Conservation (phyloP, 1,140 invertebrate species). For the Heliconius congener region DNA sequence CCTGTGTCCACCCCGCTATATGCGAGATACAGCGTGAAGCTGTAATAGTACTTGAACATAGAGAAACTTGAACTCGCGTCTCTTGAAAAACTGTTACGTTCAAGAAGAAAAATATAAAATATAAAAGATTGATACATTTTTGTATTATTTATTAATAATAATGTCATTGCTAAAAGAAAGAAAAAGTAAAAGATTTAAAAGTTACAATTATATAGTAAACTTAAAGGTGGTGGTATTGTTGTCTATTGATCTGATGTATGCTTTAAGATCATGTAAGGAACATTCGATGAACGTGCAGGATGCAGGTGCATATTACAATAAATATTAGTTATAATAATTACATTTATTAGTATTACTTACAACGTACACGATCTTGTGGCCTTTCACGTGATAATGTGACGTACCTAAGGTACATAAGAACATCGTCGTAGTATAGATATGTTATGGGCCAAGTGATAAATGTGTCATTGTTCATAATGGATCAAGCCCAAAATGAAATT, state of each 20-base stretch:
- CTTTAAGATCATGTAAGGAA: background rate
- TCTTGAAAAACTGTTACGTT: too few relatives aligned
- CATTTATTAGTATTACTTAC: constrained; percentile 2
- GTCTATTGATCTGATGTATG: background rate
- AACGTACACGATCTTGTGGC: background rate
- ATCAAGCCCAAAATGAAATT: too few relatives aligned
- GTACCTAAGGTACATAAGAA: background rate
- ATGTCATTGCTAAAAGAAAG: too few relatives aligned
- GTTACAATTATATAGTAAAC: background rate
- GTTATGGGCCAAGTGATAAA: too few relatives aligned
- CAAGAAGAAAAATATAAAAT: too few relatives aligned
- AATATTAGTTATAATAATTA: background rate
- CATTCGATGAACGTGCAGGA: background rate
- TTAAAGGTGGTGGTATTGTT: background rate
- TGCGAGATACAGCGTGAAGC: too few relatives aligned
- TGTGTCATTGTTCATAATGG: too few relatives aligned
- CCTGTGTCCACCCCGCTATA: too few relatives aligned
- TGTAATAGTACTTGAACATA: too few relatives aligned
- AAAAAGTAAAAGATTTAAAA: background rate
- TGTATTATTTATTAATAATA: background rate
- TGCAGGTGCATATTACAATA: background rate
- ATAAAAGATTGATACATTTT: too few relatives aligned
- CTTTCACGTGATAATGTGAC: background rate
- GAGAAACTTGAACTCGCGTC: too few relatives aligned
- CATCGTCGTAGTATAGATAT: background rate